Evolutionary conservation across 2,113 vertebrate genomes (phyloP).

Genomic region (Lanius ludovicianus): DNA sequence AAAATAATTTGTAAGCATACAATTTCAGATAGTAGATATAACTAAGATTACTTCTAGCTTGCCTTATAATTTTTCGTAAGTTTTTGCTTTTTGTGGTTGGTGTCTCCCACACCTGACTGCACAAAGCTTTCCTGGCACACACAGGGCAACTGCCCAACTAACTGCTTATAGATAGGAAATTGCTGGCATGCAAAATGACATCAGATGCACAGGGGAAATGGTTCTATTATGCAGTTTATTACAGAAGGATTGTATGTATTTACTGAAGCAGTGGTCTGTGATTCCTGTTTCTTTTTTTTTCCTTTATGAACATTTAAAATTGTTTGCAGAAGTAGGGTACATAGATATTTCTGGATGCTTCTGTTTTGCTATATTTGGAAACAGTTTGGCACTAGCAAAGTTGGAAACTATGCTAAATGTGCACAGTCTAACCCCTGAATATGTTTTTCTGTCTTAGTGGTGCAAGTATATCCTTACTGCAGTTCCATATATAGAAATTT

Average conservation of each 20-base stretch:
- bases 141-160: not conserved
- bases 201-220: not conserved
- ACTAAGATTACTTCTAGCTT: not conserved
- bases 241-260: not conserved
- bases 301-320: not conserved
- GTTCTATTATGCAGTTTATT: not conserved
- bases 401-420: conserved; percentile 13
- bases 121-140: not conserved
- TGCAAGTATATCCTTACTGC: not conserved
- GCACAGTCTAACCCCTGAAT: not conserved
- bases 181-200: not conserved
- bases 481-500: not conserved
- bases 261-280: not conserved
- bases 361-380: conserved; percentile 2
- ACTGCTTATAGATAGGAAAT: not conserved
- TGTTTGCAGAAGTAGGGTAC: not conserved
- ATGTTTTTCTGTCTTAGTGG: not conserved
- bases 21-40: not conserved
- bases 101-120: not conserved
- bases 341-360: not conserved
- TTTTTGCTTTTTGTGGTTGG: not conserved
- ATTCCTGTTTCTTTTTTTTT: not conserved
- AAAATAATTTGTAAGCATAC: not conserved
- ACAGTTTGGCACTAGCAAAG: not conserved
- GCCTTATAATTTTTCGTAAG: not conserved